phyloP scores from a whole-genome alignment of 2,113 vertebrate genomes.

The Connochaetes taurinus region DNA sequence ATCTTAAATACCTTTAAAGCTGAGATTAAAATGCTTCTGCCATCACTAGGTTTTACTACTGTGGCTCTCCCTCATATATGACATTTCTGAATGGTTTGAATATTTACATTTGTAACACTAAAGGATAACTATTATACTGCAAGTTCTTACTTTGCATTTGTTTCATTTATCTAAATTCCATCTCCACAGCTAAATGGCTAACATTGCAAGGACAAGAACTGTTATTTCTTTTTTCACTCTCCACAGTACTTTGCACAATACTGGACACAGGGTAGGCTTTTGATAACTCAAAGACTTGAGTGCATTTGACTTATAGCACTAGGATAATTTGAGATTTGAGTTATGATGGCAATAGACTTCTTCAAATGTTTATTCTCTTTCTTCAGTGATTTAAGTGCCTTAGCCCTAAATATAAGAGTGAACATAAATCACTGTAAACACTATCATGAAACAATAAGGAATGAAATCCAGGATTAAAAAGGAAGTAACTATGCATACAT shows the following conservation, averaged over 20 bases:
- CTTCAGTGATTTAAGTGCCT: slow-evolving; percentile 25
- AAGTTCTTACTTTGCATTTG: neutral
- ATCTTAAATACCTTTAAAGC: neutral
- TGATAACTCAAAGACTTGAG: neutral
- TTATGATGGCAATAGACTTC: slow-evolving; percentile 8
- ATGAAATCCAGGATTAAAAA: neutral
- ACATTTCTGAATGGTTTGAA: neutral
- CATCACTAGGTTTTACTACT: neutral
- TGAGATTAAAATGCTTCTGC: neutral
- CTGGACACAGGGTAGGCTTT: neutral
- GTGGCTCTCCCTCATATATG: neutral
- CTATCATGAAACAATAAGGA: slow-evolving; percentile 33
- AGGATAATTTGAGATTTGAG: slow-evolving; percentile 15
- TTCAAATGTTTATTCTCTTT: slow-evolving; percentile 26
- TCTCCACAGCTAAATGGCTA: neutral
- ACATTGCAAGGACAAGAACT: neutral
- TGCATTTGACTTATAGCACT: slow-evolving; percentile 7
- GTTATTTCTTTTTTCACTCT: neutral
- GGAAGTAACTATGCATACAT: neutral
- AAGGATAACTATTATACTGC: neutral
- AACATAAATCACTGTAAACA: slow-evolving; percentile 43
- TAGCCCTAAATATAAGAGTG: neutral
- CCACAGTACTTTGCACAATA: neutral
- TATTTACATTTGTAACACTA: neutral
- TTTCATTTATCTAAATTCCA: slow-evolving; percentile 6